Base-by-base conservation (phyloP, 2,797 vertebrate genomes). In the Lerista edwardsae region DNA sequence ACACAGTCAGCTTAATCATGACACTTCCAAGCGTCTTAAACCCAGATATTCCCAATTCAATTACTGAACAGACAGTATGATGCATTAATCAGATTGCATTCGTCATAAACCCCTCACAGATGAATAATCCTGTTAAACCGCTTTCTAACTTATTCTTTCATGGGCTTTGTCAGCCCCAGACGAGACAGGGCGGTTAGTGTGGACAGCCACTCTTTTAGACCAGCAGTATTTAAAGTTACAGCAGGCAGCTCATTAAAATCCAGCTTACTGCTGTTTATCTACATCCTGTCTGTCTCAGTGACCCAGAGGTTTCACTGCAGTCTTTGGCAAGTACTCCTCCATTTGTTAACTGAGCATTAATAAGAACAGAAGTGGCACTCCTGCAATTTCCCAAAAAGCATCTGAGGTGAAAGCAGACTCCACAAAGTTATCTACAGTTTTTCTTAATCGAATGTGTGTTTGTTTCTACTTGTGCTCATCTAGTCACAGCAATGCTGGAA, bases 11-110 rank as follows among this genome's bases (percentile, higher is more conserved):
- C 79, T 39, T 65, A 77, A 84, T 65, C 44, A 65, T 62, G 82
- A 83, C 39, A 71, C 31, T 85, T 78, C 71, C 84, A 83, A 84
- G 87, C 10, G 5, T 36, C 57, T 79, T 85, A 90, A 89, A 87
- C 55, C 65, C 88, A 89, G 77, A 86, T 6, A 82, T 51, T 75
- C 7, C 1, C 21, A 84, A 67, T 57, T 86, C 84, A 89, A 3
- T 31, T 91, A 82, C 76, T 72, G 74, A 90, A 83, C 8, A 89
- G 67, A 84, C 6, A 51, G 25, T 2, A 59, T 59, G 6, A 2
- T 29, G 78, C 51, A 87, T 87, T 86, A 84, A 82, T 78, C 67
- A 84, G 65, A 10, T 73, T 85, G 57, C 41, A 82, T 86, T 85
- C 75, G 14, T 79, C 84, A 6, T 41, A 84, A 29, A 21, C 41